Evolutionary conservation across 2,113 vertebrate genomes (phyloP).

Genomic region (Pitta sordida): DNA sequence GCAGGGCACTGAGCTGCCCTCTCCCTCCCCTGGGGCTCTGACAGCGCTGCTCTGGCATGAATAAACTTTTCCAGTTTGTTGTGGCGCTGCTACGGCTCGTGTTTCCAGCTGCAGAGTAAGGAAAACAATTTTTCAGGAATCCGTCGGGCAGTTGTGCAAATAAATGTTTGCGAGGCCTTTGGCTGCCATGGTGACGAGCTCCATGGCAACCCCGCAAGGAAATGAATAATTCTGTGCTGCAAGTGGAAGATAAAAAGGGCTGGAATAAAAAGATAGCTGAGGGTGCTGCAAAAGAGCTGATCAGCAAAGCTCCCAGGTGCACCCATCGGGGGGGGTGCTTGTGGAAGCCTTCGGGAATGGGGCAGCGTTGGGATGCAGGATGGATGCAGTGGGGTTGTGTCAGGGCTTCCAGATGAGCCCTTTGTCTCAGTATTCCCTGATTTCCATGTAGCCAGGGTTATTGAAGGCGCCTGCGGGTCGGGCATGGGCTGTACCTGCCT

Average conservation of each 20-base stretch:
- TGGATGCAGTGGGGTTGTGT: neutral
- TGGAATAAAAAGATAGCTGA: neutral
- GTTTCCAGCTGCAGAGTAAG: slow-evolving; percentile 1
- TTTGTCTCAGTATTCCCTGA: neutral
- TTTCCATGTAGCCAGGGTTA: neutral
- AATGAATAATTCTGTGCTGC: slow-evolving; percentile 29
- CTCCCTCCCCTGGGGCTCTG: neutral
- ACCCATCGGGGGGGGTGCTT: neutral
- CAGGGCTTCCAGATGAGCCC: neutral
- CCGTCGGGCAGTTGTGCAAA: neutral
- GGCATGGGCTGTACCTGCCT: neutral
- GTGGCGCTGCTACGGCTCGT: neutral
- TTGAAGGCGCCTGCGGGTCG: accelerated
- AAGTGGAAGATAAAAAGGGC: neutral
- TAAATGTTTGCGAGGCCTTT: slow-evolving; percentile 5
- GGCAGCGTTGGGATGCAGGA: accelerated
- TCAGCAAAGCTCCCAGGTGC: neutral
- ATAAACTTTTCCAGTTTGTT: neutral
- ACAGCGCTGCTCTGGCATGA: neutral
- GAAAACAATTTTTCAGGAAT: slow-evolving; percentile 33
- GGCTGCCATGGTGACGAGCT: slow-evolving; percentile 32
- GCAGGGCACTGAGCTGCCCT: neutral
- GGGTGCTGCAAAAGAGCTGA: neutral
- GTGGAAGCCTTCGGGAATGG: neutral
- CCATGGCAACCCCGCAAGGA: slow-evolving; percentile 44